phyloP scores from a whole-genome alignment of 2,797 vertebrate species.

The Catamblyrhynchus diadema region DNA sequence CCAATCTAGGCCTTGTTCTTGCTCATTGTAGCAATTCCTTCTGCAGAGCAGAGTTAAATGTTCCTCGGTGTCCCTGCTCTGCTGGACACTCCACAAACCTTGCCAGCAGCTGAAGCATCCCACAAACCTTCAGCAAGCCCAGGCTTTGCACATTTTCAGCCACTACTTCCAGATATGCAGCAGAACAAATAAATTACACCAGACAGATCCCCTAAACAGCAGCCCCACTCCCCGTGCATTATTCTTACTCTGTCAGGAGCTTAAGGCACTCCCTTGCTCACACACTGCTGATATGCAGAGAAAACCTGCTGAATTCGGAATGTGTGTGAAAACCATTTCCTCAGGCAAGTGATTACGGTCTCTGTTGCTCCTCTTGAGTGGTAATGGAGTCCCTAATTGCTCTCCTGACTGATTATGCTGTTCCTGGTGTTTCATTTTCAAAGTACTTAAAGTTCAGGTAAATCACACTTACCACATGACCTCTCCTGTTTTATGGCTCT shows the following conservation, averaged over 20 bases:
- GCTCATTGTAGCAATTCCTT: fast-evolving
- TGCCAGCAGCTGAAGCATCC: background rate
- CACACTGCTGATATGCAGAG: background rate
- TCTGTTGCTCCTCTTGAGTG: conserved; percentile 53
- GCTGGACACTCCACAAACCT: background rate
- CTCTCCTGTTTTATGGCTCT: conserved; percentile 35
- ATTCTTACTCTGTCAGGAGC: background rate
- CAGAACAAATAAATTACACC: background rate
- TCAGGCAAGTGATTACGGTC: conserved; percentile 53
- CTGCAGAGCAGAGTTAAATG: background rate
- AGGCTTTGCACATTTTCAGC: background rate
- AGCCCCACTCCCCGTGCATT: background rate
- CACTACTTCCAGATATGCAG: background rate
- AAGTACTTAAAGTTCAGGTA: conserved; percentile 58
- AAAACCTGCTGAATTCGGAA: background rate
- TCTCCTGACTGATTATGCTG: conserved; percentile 59
- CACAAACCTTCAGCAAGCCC: background rate
- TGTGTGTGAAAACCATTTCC: conserved; percentile 40
- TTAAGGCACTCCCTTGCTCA: background rate
- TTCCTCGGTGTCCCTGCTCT: fast-evolving
- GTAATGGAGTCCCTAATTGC: conserved; percentile 63
- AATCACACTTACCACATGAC: conserved; percentile 53
- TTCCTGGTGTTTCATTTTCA: conserved; percentile 67
- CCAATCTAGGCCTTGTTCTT: background rate
- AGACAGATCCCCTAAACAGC: background rate